Percentiles rank a stretch among this genome's conserved stretches.
Evolutionary conservation across 2,797 vertebrate genomes (phyloP).

Genomic region (Dicrostonyx torquatus): DNA sequence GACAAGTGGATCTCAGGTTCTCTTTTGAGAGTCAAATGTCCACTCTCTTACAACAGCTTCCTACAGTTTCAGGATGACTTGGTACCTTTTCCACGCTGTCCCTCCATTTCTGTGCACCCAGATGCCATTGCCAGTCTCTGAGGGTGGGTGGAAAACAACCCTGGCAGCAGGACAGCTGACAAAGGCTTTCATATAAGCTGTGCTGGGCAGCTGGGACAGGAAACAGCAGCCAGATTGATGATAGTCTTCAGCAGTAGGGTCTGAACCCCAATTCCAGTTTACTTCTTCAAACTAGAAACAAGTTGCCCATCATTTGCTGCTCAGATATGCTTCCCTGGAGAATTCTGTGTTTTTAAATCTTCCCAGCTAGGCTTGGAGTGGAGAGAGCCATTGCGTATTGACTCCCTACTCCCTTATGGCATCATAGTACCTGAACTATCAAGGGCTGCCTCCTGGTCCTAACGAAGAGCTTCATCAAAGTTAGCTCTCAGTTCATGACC

Average conservation of each 20-base stretch:
- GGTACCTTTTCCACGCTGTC: not conserved
- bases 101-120: not conserved
- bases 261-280: not conserved
- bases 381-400: conserved; percentile 66
- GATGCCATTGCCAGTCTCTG: not conserved
- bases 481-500: not conserved
- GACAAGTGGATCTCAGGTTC: not conserved
- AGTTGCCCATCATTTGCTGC: not conserved
- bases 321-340: not conserved
- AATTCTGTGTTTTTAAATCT: conserved; percentile 55
- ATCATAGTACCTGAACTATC: conserved; percentile 18
- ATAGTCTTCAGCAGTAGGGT: not conserved
- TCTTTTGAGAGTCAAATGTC: not conserved
- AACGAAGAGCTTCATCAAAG: conserved; percentile 51
- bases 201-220: not conserved
- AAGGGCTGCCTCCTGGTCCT: not conserved
- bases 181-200: not conserved
- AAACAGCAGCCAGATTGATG: not conserved
- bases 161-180: not conserved
- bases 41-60: not conserved
- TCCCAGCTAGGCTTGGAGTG: conserved; percentile 58
- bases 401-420: not conserved
- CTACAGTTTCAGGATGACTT: not conserved
- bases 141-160: not conserved
- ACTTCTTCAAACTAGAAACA: conserved; percentile 55